Conservation (phyloP, 1,140 invertebrate genomes). For the Lepidurus packardi region DNA sequence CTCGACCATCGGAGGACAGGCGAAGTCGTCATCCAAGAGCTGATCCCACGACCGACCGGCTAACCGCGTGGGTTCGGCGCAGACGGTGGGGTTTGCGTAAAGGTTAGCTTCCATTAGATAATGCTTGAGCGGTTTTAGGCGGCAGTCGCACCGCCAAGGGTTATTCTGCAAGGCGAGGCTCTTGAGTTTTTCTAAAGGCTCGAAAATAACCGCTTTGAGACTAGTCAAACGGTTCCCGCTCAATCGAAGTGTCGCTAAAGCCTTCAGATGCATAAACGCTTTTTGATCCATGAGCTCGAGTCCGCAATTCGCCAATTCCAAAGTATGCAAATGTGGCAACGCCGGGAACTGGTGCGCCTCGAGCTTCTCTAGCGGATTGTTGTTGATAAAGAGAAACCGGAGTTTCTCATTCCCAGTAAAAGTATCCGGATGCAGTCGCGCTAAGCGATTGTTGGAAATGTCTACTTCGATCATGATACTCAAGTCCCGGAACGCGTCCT, state of each 20-base stretch:
- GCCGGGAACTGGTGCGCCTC: conserved; percentile 61
- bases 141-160: conserved; percentile 82
- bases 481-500: conserved; percentile 75
- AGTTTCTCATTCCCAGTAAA: conserved; percentile 69
- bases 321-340: conserved; percentile 60
- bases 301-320: conserved; percentile 70
- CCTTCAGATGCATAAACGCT: conserved; percentile 60
- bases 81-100: conserved; percentile 59
- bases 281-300: conserved; percentile 62
- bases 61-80: conserved; percentile 54
- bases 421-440: conserved; percentile 59
- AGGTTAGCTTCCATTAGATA: conserved; percentile 72
- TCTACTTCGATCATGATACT: conserved; percentile 82
- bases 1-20: conserved; percentile 63
- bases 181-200: conserved; percentile 62
- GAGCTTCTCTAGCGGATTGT: conserved; percentile 62
- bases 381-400: conserved; percentile 59
- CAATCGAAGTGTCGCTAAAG: conserved; percentile 62
- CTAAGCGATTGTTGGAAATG: conserved; percentile 66
- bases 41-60: conserved; percentile 59
- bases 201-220: conserved; percentile 59
- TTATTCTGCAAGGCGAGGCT: conserved; percentile 75
- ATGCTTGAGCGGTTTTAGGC: conserved; percentile 67
- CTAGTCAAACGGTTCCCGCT: conserved; percentile 62
- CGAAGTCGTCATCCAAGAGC: conserved; percentile 60